A percentile compares a stretch with the other conserved stretches of the same genome.
phyloP scores from a whole-genome alignment of 23 tunicate genomes.

The Clavelina lepadiformis region DNA sequence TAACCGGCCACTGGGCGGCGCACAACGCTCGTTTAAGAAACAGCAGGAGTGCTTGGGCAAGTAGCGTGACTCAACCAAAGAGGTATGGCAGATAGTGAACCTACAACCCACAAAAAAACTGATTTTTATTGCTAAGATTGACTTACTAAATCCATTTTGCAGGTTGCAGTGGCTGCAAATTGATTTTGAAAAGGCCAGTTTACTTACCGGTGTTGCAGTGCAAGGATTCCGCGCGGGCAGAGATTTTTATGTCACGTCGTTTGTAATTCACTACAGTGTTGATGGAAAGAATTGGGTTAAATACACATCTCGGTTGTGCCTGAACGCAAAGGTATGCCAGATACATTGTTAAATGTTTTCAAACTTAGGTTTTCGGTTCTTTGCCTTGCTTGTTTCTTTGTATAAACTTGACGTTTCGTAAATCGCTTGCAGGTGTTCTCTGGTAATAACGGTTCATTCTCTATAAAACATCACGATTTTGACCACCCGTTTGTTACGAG shows the following conservation, averaged over 20 bases:
- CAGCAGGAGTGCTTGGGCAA: conserved; percentile 30
- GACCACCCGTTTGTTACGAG: conserved; percentile 31
- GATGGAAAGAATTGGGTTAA: conserved; percentile 8
- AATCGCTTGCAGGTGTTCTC: conserved; percentile 12
- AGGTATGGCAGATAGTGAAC: neutral
- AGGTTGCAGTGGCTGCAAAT: conserved; percentile 36
- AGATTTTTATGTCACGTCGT: conserved; percentile 15
- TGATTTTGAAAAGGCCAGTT: conserved; percentile 6
- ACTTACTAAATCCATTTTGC: neutral
- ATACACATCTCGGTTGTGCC: neutral
- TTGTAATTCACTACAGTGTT: conserved; percentile 3
- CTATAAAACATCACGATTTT: neutral
- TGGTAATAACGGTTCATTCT: conserved; percentile 12
- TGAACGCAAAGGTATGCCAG: neutral
- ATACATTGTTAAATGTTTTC: neutral
- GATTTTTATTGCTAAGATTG: neutral
- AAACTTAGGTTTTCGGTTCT: neutral
- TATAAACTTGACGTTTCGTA: neutral
- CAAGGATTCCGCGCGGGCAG: conserved; percentile 17
- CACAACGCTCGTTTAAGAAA: conserved; percentile 13
- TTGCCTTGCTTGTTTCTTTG: neutral
- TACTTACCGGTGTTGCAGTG: conserved; percentile 21
- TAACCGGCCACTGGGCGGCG: conserved; percentile 16
- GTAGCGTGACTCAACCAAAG: neutral
- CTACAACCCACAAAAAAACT: neutral